phyloP scores from a whole-genome alignment of 2,888 invertebrate species.

The Heterodera filipjevi region DNA sequence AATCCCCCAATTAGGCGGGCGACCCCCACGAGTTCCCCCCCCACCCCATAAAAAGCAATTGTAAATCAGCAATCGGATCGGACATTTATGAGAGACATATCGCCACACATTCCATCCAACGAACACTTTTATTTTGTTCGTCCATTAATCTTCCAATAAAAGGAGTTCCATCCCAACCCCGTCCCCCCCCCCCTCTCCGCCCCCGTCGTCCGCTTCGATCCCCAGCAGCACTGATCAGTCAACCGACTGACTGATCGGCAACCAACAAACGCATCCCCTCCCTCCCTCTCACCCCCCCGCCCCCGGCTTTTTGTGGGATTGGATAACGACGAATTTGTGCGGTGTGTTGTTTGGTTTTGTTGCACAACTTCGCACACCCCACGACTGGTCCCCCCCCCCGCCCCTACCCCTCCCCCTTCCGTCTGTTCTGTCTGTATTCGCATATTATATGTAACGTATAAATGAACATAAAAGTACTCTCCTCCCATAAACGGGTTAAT shows the following conservation, averaged over 20 bases:
- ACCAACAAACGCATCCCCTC: not conserved
- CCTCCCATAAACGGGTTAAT: not conserved
- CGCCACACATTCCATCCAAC: slow-evolving; percentile 6
- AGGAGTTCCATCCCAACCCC: slow-evolving; percentile 3
- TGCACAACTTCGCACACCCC: not conserved
- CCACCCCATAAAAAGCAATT: not conserved
- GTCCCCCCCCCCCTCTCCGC: not conserved
- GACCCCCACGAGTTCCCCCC: not conserved
- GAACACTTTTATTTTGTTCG: slow-evolving; percentile 4
- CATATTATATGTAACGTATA: not conserved
- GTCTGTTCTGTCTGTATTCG: not conserved
- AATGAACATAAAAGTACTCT: not conserved
- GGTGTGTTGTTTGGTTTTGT: not conserved
- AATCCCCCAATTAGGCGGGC: slow-evolving; percentile 3
- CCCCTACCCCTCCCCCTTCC: not conserved
- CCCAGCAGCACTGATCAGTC: not conserved
- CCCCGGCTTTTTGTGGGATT: not conserved
- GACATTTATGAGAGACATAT: slow-evolving; percentile 12
- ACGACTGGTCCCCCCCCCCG: not conserved
- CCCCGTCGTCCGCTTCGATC: not conserved
- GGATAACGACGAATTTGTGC: not conserved
- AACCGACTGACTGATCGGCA: not conserved
- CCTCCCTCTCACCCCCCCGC: no score
- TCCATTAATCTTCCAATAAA: slow-evolving; percentile 1
- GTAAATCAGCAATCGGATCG: not conserved